Evolutionary conservation across 2,888 invertebrate genomes (phyloP), one percentile per base, ranked within the genome.

Genomic region (Holacanthella duospinosa): DNA sequence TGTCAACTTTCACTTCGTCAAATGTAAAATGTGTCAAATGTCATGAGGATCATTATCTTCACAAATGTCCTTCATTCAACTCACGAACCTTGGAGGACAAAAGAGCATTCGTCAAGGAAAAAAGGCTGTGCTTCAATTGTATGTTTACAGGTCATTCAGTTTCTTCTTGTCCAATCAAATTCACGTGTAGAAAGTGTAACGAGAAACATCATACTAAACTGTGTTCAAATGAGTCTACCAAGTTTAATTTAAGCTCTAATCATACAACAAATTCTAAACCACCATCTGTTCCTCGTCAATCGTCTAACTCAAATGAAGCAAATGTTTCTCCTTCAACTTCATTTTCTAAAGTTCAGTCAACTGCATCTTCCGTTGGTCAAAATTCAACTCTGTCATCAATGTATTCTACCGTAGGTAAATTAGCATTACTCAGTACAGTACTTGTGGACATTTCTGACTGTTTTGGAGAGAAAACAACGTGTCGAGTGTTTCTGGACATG

Each of bases 401-500:
- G 29, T n/a, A n/a, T n/a, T n/a, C n/a, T n/a, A n/a, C n/a, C n/a
- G n/a, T n/a, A n/a, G n/a, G n/a, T n/a, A n/a, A n/a, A n/a, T n/a
- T n/a, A n/a, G n/a, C n/a, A n/a, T n/a, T n/a, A n/a, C n/a, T n/a
- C n/a, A 54, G 29, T 24, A 62, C 62, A 1, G 27, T 57, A 6
- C 21, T 62, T 1, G 58, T 58, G 3, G 16, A 26, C 1, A 54
- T 54, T 24, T 16, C 3, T 1, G 57, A 57, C 29, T 25, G 6
- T 2, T 2, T 29, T 21, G 58, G 62, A 1, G 19, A 58, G 4
- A 19, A 2, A 2, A 44, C 44, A 25, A 1, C 3, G 2, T 58
- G 54, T 12, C 27, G 62, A 19, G 62, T 44, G n/a, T 48, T 62
- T n/a, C 29, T 62, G 2, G 62, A 62, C 29, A 29, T 26, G 21